Percentiles rank a stretch among this genome's conserved stretches.
Evolutionary conservation across 2,888 invertebrate genomes (phyloP).

Genomic region (Brenthis hecate): DNA sequence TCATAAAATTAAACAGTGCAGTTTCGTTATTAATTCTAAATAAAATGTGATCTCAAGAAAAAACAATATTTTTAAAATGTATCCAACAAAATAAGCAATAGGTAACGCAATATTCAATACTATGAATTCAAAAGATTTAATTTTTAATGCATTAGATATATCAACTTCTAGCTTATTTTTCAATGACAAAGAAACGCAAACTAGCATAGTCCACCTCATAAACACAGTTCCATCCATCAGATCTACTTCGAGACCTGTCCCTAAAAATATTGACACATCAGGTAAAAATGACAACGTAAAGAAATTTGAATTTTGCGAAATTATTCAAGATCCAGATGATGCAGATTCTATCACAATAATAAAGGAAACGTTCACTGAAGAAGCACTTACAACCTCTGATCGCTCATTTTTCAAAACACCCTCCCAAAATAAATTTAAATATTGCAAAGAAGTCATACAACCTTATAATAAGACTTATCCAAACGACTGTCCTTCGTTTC

Average conservation of each 20-base stretch:
- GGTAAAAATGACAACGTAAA: conserved; percentile 44
- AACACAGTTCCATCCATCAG: conserved; percentile 30
- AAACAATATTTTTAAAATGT: conserved; percentile 6
- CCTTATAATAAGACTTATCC: conserved; percentile 49
- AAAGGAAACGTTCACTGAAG: conserved; percentile 50
- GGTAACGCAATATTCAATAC: conserved; percentile 19
- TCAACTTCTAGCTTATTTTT: conserved; percentile 36
- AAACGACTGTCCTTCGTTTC: conserved; percentile 41
- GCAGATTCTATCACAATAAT: conserved; percentile 46
- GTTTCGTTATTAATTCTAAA: not conserved
- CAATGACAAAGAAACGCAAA: conserved; percentile 52
- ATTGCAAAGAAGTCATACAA: conserved; percentile 55
- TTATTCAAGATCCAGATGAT: conserved; percentile 47
- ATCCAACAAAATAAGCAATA: conserved; percentile 5
- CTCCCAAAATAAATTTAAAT: conserved; percentile 43
- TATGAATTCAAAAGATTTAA: conserved; percentile 51
- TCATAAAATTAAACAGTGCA: conserved; percentile 34
- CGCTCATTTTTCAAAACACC: conserved; percentile 24
- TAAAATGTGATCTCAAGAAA: conserved; percentile 4
- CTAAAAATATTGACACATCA: conserved; percentile 27
- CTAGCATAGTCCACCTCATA: conserved; percentile 41
- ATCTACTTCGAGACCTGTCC: conserved; percentile 31
- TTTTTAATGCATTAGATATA: conserved; percentile 40
- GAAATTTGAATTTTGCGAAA: conserved; percentile 49
- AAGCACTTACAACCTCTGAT: conserved; percentile 38